phyloP scores from a whole-genome alignment of 2,113 vertebrate genomes.

The Corythaixoides concolor region DNA sequence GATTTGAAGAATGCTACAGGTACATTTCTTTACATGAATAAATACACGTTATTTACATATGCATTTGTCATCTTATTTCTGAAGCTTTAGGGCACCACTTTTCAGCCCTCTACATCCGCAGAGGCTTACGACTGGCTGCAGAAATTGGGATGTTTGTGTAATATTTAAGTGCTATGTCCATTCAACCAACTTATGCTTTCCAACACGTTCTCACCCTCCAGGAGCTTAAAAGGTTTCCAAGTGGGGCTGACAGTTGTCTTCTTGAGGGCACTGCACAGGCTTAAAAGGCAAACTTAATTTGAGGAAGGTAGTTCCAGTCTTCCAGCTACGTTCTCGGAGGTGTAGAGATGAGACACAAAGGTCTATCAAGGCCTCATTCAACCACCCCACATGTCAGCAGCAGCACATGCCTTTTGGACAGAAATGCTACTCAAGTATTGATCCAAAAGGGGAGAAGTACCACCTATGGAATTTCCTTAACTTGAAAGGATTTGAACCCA shows the following conservation, averaged over 20 bases:
- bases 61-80: background rate
- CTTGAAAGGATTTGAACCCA: background rate
- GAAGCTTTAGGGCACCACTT: background rate
- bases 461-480: background rate
- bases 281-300: background rate
- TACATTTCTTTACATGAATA: background rate
- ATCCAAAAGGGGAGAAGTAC: background rate
- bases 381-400: background rate
- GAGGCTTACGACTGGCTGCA: background rate
- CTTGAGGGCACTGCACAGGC: background rate
- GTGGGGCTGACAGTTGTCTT: background rate
- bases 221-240: background rate
- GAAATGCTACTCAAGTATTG: background rate
- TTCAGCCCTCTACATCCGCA: background rate
- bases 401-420: background rate
- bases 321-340: background rate
- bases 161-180: background rate
- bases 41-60: background rate
- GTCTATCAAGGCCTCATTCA: background rate
- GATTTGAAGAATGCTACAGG: background rate
- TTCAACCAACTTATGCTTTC: background rate
- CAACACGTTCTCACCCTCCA: fast-evolving
- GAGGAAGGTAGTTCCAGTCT: background rate
- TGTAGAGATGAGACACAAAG: background rate
- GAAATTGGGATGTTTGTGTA: background rate